phyloP scores from a whole-genome alignment of 30 jellyfish, hydroid and myxozoan species.

The Cassiopea xamachana region DNA sequence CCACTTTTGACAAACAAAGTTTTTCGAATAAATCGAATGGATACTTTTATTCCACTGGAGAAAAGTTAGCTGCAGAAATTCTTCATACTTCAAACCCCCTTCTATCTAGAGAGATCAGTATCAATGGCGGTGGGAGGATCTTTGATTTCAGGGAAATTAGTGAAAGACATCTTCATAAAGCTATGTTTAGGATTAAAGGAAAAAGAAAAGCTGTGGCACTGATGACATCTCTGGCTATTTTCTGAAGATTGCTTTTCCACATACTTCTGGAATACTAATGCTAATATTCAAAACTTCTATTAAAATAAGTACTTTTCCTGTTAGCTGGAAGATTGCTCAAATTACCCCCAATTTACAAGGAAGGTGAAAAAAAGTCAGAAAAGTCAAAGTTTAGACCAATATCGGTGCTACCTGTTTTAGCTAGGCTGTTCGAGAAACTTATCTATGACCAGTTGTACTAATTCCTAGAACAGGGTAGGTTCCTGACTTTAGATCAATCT shows the following conservation, averaged over 20 bases:
- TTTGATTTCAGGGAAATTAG: background rate
- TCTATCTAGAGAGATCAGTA: background rate
- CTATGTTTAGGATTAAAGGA: background rate
- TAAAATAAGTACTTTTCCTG: background rate
- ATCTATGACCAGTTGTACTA: no score
- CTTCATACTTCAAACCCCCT: background rate
- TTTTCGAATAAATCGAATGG: background rate
- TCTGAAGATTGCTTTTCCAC: constrained; percentile 1
- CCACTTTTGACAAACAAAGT: background rate
- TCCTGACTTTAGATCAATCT: no score
- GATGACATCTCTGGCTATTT: background rate
- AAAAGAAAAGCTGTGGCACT: background rate
- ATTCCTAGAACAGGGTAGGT: no score
- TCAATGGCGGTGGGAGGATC: background rate
- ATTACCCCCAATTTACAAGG: background rate
- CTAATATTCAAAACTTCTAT: background rate
- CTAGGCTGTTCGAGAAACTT: no score
- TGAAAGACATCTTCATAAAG: background rate
- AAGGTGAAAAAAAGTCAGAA: background rate
- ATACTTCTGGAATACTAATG: background rate
- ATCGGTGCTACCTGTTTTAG: background rate
- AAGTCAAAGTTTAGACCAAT: background rate
- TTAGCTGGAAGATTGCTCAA: background rate
- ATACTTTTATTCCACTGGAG: background rate
- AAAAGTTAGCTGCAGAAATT: background rate